Evolutionary conservation across 2,113 vertebrate genomes (phyloP).

Genomic region (Laterallus jamaicensis): DNA sequence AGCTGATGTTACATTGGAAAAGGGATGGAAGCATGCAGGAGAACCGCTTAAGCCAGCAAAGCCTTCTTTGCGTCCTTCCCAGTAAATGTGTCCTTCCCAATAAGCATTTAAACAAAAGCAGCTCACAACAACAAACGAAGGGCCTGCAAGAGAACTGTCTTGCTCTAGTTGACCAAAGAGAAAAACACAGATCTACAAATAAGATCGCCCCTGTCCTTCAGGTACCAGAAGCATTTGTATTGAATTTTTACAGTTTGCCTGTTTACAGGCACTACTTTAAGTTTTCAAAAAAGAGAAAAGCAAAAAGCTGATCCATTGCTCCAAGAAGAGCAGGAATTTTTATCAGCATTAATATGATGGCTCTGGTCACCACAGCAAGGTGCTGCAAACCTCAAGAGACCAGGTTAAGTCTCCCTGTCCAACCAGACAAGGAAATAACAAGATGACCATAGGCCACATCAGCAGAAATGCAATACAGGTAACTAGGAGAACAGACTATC

Average conservation of each 20-base stretch:
- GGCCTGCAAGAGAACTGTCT: not conserved
- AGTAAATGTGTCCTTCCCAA: not conserved
- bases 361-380: not conserved
- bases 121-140: not conserved
- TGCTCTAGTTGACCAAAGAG: not conserved
- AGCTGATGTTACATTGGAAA: not conserved
- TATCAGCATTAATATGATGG: not conserved
- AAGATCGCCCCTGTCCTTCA: not conserved
- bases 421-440: fast-evolving
- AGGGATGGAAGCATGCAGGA: not conserved
- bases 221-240: not conserved
- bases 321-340: not conserved
- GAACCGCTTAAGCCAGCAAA: not conserved
- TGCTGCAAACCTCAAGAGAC: not conserved
- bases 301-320: not conserved
- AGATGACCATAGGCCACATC: not conserved
- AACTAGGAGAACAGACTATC: not conserved
- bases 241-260: no score
- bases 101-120: not conserved
- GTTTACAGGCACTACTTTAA: not conserved
- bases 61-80: not conserved
- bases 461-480: fast-evolving
- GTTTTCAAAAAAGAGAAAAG: not conserved
- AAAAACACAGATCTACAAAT: not conserved
- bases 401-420: not conserved